Base-by-base conservation (phyloP, 2,888 invertebrate species). In the Perizoma affinitatum region DNA sequence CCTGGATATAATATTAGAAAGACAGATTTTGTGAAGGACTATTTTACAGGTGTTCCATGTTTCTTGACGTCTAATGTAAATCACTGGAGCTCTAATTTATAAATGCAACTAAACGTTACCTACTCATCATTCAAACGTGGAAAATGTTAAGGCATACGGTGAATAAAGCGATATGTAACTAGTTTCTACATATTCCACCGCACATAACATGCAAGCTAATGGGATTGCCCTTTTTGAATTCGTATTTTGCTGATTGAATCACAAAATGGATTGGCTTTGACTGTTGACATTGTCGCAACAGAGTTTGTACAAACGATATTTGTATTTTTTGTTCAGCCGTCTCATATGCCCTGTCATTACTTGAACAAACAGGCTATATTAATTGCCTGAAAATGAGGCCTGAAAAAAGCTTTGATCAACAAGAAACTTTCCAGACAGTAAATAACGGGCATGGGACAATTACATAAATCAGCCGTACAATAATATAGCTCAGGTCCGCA, bases 391-490 rank as follows among this genome's bases (percentile, higher is more conserved):
- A 8, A 11, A 33, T 11, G 35, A 41, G 8, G 40, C 42, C 41
- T 61, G 49, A 56, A 66, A 62, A 54, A 63, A 67, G 53, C 54
- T 62, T 62, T 56, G 58, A 62, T 47, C 47, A 64, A 60, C 63
- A 68, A 63, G 0, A 50, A 59, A 54, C 6, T 46, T 45, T 38
- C 10, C 10, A 54, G 59, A 54, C 54, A 5, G 44, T 58, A 50
- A 59, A 54, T 42, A 48, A 47, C 61, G 65, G 57, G 49, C 48
- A 61, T 59, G 47, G 69, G 69, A 72, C 73, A 75, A 75, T 75
- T 73, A 73, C 71, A 81, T 81, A 82, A 81, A 81, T 82, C 79
- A 80, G 67, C 75, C 76, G 75, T 76, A 78, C 38, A 40, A 57
- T 40, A 41, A 55, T 82, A 77, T 72, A 78, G 72, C 72, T 66